Evolutionary conservation across 1,140 invertebrate genomes (phyloP), one percentile per base, ranked within the genome.

Genomic region (Parasteatoda tepidariorum): DNA sequence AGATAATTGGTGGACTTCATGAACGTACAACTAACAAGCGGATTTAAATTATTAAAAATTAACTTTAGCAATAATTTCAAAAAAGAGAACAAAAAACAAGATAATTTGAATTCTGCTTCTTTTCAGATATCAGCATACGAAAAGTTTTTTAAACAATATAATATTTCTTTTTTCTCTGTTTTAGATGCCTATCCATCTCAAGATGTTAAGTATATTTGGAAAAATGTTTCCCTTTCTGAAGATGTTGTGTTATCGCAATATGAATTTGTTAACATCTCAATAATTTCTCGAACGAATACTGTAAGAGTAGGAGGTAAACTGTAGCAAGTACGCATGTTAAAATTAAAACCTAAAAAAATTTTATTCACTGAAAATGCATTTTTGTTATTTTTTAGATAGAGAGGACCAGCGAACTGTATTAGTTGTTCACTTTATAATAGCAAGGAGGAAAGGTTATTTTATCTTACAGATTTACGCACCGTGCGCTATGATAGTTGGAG

Each of bases 401-500:
- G 66, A 70, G 18, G 78, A 82, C 26, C 67, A 55, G 13, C 85
- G 86, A 22, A 89, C 89, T 9, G 86, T 88, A 28, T 81, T 91
- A 38, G 86, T 88, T 76, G 88, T 89, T 4, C 87, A 88, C 70
- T 90, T 91, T 68, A 88, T 89, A 57, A 86, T 91, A 48, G 86
- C 88, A 59, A 87, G 90, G 6, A 87, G 89, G 67, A 85, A 90
- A 33, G 90, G 90, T 15, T 91, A 90, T 81, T 91, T 90, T 86
- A 85, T 91, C 24, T 87, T 91, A 28, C 90, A 91, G 85, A 90
- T 90, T 74, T 91, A 91, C 82, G 86, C 91, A 18, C 90, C 90
- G 1, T 91, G 90, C 78, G 88, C 88, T 33, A 86, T 91, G 84
- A 92, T 93, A 74, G 92, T 93, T 7, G 90, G 90, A 81, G 90